Evolutionary conservation across 2,113 vertebrate genomes (phyloP).

Genomic region (Zootoca vivipara): DNA sequence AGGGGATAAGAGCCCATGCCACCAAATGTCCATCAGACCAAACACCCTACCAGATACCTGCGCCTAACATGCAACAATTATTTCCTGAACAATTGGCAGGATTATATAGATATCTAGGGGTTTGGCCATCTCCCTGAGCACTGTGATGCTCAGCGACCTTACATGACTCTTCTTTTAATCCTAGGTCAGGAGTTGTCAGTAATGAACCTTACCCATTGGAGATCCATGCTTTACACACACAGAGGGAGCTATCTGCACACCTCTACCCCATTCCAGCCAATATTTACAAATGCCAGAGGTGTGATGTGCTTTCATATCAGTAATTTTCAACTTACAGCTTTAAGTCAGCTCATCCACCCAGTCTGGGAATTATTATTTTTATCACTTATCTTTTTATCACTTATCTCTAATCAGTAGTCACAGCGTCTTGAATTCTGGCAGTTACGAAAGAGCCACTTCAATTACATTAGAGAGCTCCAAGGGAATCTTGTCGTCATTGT

Average conservation of each 20-base stretch:
- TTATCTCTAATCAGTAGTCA: conserved; percentile 52
- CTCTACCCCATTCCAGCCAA: background rate
- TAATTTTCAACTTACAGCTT: conserved; percentile 38
- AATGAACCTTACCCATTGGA: background rate
- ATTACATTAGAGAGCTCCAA: conserved; percentile 22
- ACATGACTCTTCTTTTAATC: background rate
- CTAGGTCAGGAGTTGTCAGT: background rate
- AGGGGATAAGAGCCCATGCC: background rate
- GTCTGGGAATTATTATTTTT: background rate
- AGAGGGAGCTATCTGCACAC: background rate
- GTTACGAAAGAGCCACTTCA: conserved; percentile 49
- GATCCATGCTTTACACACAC: background rate
- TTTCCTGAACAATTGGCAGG: background rate
- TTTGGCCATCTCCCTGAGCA: background rate
- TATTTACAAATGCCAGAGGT: conserved; percentile 23
- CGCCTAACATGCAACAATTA: too few relatives aligned
- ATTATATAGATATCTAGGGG: background rate
- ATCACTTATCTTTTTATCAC: conserved; percentile 9
- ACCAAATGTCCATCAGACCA: background rate
- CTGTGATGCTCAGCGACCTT: background rate
- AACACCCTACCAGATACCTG: background rate
- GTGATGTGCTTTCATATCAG: conserved; percentile 5
- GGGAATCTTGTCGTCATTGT: conserved; percentile 46
- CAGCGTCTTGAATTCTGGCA: conserved; percentile 55
- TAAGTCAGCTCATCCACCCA: conserved; percentile 17